Conservation (phyloP, 2,888 invertebrate genomes). For the Drosophila parthenogenetica region DNA sequence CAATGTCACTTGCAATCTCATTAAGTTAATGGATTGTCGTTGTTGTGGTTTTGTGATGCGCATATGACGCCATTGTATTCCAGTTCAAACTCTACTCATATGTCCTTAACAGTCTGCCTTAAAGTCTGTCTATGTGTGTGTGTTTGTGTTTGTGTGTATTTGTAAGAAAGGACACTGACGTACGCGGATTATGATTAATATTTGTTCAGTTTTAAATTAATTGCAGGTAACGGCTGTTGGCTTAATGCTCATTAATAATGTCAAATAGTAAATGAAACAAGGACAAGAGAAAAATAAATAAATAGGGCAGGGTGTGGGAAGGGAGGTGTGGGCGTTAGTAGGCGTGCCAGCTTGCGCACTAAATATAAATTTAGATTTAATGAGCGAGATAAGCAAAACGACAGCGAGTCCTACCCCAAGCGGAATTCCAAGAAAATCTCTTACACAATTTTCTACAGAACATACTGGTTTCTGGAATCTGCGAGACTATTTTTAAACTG, state of each 20-base stretch:
- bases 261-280: constrained; percentile 10
- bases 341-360: constrained; percentile 17
- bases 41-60: constrained; percentile 62
- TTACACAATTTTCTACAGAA: neutral
- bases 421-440: constrained; percentile 3
- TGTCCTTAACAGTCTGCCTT: constrained; percentile 32
- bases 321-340: neutral
- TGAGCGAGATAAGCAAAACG: constrained; percentile 2
- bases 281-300: neutral
- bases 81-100: constrained; percentile 20
- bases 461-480: neutral
- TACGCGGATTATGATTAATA: constrained; percentile 72
- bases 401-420: neutral
- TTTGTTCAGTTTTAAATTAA: constrained; percentile 72
- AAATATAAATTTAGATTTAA: constrained; percentile 35
- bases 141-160: constrained; percentile 5
- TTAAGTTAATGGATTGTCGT: constrained; percentile 74
- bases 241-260: constrained; percentile 52
- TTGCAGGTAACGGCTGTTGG: constrained; percentile 53
- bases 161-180: constrained; percentile 37
- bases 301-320: neutral
- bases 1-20: constrained; percentile 74
- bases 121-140: neutral
- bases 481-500: neutral
- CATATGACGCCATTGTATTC: constrained; percentile 73